Base-by-base conservation (phyloP, 2,113 vertebrate species). In the Petrocephalus microphthalmus region DNA sequence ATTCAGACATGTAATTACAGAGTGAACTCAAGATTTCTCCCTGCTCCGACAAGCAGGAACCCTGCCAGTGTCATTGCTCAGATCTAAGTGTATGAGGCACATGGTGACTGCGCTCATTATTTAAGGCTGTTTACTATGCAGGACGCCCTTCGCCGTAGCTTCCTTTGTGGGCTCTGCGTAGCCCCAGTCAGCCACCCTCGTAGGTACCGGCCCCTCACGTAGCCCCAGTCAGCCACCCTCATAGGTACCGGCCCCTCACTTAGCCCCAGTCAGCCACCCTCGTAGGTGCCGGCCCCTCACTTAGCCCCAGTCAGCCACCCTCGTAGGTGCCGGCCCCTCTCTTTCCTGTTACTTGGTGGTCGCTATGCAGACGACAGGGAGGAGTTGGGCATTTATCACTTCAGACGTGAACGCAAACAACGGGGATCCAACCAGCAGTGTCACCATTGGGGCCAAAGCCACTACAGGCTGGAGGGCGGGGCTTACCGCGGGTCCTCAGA, bases 1-100 rank as follows among this genome's bases (percentile, higher is more conserved):
- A 42, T 60, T n/a, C 20, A 86, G 85, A 64, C 19, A 60, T 33
- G 33, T 86, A 22, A 57, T 45, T 60, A 60, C 85, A 86, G 85
- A 25, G 29, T n/a, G 52, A 86, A 86, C 19, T 64, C 10, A 7
- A 45, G 33, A 17, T 86, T 64, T 47, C 56, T 45, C 53, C 85
- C 54, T 20, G 13, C 25, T 33, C 52, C 51, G 56, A 33, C 71
- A 37, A 78, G 13, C 11, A n/a, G 42, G 71, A 78, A 19, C 33
- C 71, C 47, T 49, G 37, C 45, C 81, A 83, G 81, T 83, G 81
- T 83, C 81, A 37, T n/a, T 56, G 49, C 52, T 33, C 84, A 54
- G 10, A 29, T 37, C 19, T 49, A 20, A 29, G 15, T 85, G 11
- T 54, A 53, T 10, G 25, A 86, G 37, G 57, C 42, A 47, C 56